These are phyloP conservation scores for Phortica magna DNA, from an alignment of 2,888 invertebrate species.

Conservation along the genomic window DNA sequence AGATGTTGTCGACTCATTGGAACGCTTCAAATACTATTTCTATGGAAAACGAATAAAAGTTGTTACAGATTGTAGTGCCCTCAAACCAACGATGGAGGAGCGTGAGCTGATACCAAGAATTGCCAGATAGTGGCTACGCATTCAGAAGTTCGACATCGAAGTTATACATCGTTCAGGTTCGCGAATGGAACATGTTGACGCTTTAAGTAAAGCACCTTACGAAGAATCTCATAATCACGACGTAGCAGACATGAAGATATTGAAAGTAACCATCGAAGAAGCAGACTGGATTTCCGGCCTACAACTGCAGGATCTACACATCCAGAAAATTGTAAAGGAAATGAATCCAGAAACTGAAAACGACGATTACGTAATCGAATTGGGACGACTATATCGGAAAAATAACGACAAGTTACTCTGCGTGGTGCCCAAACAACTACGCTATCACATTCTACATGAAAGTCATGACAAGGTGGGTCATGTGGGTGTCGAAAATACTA, in stretches of 20 bases:
- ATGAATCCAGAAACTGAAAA: background rate
- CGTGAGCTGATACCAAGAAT: constrained; percentile 43
- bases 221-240: constrained; percentile 27
- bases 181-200: constrained; percentile 44
- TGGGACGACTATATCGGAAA: constrained; percentile 30
- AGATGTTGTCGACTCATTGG: constrained; percentile 27
- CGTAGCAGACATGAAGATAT: constrained; percentile 31
- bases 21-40: background rate
- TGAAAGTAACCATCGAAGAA: constrained; percentile 28
- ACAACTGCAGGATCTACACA: constrained; percentile 44
- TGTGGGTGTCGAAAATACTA: background rate
- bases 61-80: background rate
- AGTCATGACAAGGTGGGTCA: constrained; percentile 27
- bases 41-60: background rate
- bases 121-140: constrained; percentile 51
- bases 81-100: constrained; percentile 19
- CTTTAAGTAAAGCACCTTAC: constrained; percentile 41
- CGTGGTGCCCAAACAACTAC: background rate
- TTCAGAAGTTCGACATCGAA: constrained; percentile 40
- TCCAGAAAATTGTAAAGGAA: background rate
- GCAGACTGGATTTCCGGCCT: constrained; percentile 50
- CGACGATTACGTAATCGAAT: constrained; percentile 34
- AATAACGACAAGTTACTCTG: background rate
- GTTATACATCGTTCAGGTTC: background rate
- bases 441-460: background rate